Conservation (phyloP, 2,888 invertebrate genomes). For the Candidula unifasciata region DNA sequence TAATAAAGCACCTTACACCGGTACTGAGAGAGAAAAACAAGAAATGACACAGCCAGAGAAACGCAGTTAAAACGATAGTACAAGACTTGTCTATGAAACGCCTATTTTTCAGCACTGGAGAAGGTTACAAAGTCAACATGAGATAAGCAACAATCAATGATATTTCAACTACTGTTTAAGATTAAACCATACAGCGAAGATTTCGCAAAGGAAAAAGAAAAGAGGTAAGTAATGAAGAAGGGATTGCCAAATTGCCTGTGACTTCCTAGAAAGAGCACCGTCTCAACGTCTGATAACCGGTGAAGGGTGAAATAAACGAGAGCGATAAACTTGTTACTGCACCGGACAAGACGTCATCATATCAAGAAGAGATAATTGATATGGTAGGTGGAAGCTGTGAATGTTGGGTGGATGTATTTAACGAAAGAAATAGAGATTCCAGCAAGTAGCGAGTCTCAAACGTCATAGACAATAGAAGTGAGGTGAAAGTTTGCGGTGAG, state of each 20-base stretch:
- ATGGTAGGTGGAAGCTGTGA: not conserved
- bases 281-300: not conserved
- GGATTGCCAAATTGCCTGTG: constrained; percentile 28
- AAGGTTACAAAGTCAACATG: not conserved
- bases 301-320: constrained; percentile 33
- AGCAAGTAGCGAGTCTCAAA: not conserved
- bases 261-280: constrained; percentile 20
- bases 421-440: not conserved
- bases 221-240: constrained; percentile 1
- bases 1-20: too few relatives aligned
- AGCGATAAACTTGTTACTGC: constrained; percentile 30
- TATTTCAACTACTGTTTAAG: not conserved
- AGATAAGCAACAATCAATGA: not conserved
- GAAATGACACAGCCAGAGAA: too few relatives aligned
- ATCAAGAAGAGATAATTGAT: constrained; percentile 34
- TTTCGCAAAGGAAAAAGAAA: not conserved
- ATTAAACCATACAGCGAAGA: not conserved
- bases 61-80: too few relatives aligned
- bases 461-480: not conserved
- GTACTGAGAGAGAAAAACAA: too few relatives aligned
- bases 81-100: too few relatives aligned
- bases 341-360: constrained; percentile 26
- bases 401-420: constrained; percentile 12
- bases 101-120: not conserved
- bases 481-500: not conserved